phyloP scores from a whole-genome alignment of 2,113 vertebrate species.

The Aphyosemion australe region DNA sequence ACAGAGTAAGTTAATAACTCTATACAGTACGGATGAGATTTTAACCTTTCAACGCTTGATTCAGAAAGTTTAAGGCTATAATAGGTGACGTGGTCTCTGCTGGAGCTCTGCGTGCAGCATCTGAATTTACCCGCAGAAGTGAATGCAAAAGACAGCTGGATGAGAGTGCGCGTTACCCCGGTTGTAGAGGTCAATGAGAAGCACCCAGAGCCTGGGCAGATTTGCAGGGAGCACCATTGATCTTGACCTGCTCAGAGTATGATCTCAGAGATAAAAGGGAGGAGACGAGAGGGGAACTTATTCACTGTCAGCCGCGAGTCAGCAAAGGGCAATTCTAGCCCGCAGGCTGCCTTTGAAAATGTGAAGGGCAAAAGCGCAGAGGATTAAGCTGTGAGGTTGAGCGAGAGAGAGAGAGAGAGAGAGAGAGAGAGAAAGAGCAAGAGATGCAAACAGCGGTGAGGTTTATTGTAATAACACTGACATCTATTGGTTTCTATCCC shows the following conservation, averaged over 20 bases:
- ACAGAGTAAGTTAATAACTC: neutral
- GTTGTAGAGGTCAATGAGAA: conserved; percentile 75
- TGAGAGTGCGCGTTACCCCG: conserved; percentile 41
- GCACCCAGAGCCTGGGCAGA: conserved; percentile 73
- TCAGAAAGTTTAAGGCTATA: no score
- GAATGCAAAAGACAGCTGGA: conserved; percentile 29
- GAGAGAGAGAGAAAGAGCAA: conserved; percentile 38
- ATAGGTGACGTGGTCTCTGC: conserved; percentile 12
- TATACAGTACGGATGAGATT: neutral
- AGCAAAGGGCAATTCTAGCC: conserved; percentile 80
- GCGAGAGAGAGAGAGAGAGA: conserved; percentile 42
- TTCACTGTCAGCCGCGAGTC: conserved; percentile 79
- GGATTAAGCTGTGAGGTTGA: conserved; percentile 71
- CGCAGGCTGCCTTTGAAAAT: conserved; percentile 80
- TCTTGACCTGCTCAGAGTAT: conserved; percentile 78
- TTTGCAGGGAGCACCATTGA: conserved; percentile 80
- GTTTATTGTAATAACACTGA: conserved; percentile 65
- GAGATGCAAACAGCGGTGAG: conserved; percentile 50
- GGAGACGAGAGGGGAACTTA: conserved; percentile 74
- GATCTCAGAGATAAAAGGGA: conserved; percentile 81
- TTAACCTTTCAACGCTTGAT: neutral
- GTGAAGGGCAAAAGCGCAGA: conserved; percentile 75
- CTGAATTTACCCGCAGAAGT: conserved; percentile 41
- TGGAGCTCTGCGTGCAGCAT: conserved; percentile 2
- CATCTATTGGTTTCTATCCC: conserved; percentile 36